A percentile compares a stretch with the other conserved stretches of the same genome.
phyloP scores from a whole-genome alignment of 2,888 invertebrate genomes.

The Eudemis profundana region DNA sequence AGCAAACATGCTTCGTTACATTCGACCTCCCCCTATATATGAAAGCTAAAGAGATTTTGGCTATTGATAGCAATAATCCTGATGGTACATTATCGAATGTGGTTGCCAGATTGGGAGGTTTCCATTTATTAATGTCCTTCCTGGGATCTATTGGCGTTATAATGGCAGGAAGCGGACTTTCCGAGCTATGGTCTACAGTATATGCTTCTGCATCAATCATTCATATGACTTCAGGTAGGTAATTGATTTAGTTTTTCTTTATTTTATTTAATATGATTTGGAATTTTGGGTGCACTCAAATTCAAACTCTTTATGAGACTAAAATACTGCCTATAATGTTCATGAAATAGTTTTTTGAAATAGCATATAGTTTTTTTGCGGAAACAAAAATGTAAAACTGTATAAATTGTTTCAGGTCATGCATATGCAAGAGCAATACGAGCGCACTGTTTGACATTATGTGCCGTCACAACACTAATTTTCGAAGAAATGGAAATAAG shows the following conservation, averaged over 20 bases:
- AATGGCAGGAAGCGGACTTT: slow-evolving; percentile 6
- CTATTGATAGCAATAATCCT: background rate
- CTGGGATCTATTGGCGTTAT: slow-evolving; percentile 2
- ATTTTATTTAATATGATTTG: background rate
- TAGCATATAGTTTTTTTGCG: slow-evolving; percentile 7
- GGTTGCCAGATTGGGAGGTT: background rate
- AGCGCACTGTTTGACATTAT: slow-evolving; percentile 7
- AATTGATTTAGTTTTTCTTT: background rate
- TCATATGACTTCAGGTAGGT: slow-evolving; percentile 6
- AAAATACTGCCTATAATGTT: slow-evolving; percentile 4
- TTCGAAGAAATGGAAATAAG: slow-evolving; percentile 11
- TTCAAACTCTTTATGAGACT: too few species aligned
- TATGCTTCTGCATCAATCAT: slow-evolving; percentile 3
- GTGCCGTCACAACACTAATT: slow-evolving; percentile 6
- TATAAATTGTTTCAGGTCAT: slow-evolving; percentile 3
- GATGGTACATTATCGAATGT: background rate
- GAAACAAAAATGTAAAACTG: slow-evolving; percentile 8
- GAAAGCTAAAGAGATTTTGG: background rate
- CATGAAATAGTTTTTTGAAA: slow-evolving; percentile 11
- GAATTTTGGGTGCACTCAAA: too few species aligned
- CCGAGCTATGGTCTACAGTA: slow-evolving; percentile 9
- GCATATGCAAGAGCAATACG: slow-evolving; percentile 9
- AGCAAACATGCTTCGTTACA: background rate
- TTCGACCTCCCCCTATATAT: slow-evolving; percentile 1
- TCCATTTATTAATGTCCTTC: slow-evolving; percentile 6